A percentile compares a stretch with the other conserved stretches of the same genome.
Conservation (phyloP, 2,113 vertebrate genomes). For the Lophura nycthemera region DNA sequence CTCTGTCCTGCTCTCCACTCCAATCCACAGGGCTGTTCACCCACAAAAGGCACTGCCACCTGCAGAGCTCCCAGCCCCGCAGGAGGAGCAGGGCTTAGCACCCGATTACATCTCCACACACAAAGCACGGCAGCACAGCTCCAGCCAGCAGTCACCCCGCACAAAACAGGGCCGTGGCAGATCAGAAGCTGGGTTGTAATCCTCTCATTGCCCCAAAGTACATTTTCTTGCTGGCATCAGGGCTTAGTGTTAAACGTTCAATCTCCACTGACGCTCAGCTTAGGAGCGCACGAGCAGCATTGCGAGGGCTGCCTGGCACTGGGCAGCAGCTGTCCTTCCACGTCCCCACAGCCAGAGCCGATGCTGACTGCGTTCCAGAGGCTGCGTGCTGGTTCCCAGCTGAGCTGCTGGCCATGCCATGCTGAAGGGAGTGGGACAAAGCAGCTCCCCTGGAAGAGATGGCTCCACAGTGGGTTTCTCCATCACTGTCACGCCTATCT, state of each 20-base stretch:
- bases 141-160: background rate
- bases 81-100: constrained; percentile 42
- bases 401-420: background rate
- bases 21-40: background rate
- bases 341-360: background rate
- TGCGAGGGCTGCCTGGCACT: rapidly evolving
- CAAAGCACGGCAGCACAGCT: constrained; percentile 17
- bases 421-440: background rate
- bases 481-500: constrained; percentile 43
- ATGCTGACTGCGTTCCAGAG: background rate
- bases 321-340: rapidly evolving
- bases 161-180: background rate
- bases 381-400: rapidly evolving
- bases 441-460: background rate
- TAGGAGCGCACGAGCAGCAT: background rate
- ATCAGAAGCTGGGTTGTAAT: constrained; percentile 56
- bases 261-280: rapidly evolving
- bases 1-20: background rate
- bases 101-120: constrained; percentile 25
- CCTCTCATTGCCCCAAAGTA: constrained; percentile 44
- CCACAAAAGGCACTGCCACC: rapidly evolving
- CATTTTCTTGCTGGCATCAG: constrained; percentile 24
- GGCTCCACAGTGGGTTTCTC: background rate
- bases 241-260: background rate
- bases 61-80: background rate